These are phyloP conservation scores for Epinephelus lanceolatus DNA, from an alignment of 2,113 vertebrate genomes.

Conservation along the genomic window DNA sequence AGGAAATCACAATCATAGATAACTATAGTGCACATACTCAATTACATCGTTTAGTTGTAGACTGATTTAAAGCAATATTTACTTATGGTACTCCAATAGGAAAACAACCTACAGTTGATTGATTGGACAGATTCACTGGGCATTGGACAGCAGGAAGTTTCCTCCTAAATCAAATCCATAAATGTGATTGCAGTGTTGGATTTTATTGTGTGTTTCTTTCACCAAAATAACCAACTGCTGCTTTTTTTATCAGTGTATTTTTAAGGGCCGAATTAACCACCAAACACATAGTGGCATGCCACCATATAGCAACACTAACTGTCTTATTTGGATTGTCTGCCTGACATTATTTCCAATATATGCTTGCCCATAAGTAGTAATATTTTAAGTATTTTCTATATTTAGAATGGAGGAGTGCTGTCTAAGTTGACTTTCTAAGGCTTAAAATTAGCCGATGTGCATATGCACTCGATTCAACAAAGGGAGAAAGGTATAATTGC, in stretches of 20 bases:
- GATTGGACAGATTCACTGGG: not conserved
- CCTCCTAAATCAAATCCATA: not conserved
- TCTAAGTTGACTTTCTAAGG: not conserved
- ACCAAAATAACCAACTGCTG: not conserved
- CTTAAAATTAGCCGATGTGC: not conserved
- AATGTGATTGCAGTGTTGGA: not conserved
- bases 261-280: not conserved
- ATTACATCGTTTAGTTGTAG: not conserved
- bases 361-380: no score
- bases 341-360: not conserved
- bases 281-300: not conserved
- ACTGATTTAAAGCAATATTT: constrained; percentile 8
- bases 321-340: not conserved
- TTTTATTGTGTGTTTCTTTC: not conserved
- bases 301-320: not conserved
- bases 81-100: not conserved
- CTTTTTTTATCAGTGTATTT: not conserved
- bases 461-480: constrained; percentile 18
- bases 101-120: not conserved
- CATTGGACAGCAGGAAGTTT: not conserved
- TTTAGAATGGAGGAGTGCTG: not conserved
- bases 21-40: not conserved
- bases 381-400: not conserved
- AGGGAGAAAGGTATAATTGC: constrained; percentile 33
- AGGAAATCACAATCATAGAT: constrained; percentile 28